A percentile compares a stretch with the other conserved stretches of the same genome.
These are phyloP conservation scores for Bos javanicus DNA, from an alignment of 2,113 vertebrate species.

Conservation along the genomic window DNA sequence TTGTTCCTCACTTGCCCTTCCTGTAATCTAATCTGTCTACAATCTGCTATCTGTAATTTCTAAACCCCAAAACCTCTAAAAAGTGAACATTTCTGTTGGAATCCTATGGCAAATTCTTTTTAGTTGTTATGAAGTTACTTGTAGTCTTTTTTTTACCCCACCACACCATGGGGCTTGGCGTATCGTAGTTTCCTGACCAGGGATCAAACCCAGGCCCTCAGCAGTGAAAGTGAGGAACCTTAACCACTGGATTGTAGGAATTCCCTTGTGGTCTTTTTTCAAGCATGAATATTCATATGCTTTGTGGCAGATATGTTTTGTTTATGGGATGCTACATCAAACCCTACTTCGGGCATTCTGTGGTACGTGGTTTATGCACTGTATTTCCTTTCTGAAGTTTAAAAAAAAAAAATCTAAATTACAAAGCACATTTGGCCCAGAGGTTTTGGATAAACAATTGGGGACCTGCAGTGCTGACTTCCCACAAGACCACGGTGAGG, in stretches of 20 bases:
- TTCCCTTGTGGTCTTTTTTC: not conserved
- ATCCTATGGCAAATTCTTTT: not conserved
- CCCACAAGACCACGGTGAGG: not conserved
- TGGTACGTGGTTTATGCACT: not conserved
- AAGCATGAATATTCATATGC: not conserved
- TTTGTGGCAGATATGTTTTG: not conserved
- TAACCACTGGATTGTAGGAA: not conserved
- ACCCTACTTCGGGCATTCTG: not conserved
- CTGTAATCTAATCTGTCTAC: not conserved
- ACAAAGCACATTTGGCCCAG: not conserved
- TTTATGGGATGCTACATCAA: not conserved
- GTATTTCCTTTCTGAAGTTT: not conserved
- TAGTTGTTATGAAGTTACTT: not conserved
- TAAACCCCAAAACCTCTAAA: not conserved
- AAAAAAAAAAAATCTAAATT: not conserved
- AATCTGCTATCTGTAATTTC: not conserved
- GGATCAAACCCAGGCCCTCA: not conserved
- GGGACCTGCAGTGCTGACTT: too few species aligned
- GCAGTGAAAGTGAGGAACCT: not conserved
- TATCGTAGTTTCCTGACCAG: not conserved
- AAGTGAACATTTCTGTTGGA: not conserved
- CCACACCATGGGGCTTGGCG: not conserved
- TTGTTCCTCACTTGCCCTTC: not conserved
- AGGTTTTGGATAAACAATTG: not conserved
- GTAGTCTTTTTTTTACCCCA: not conserved